A percentile compares a stretch with the other conserved stretches of the same genome.
Evolutionary conservation across 2,797 vertebrate species (phyloP).

Genomic region (Myoxocephalus aenaeus): DNA sequence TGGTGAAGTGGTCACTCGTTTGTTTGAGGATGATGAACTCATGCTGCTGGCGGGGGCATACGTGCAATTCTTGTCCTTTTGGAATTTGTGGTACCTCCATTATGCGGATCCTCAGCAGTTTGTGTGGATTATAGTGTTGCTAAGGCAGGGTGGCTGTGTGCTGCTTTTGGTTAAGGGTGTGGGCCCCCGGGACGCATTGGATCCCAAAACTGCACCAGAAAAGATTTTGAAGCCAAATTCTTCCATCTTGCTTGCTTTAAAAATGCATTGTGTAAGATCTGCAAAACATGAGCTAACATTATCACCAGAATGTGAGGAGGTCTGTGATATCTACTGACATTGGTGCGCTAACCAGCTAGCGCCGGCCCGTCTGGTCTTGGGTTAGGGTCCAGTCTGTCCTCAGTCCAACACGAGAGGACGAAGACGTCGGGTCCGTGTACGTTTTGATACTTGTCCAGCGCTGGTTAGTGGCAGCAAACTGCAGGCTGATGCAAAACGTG

Average conservation of each 20-base stretch:
- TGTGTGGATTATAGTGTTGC: conserved; percentile 21
- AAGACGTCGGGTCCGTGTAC: too few relatives aligned
- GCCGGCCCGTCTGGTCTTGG: not conserved
- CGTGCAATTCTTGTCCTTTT: conserved; percentile 32
- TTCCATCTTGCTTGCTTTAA: not conserved
- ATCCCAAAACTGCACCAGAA: not conserved
- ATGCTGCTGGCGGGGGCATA: conserved; percentile 13
- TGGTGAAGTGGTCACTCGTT: conserved; percentile 1
- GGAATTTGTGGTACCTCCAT: conserved; percentile 53
- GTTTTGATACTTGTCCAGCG: too few relatives aligned
- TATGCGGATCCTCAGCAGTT: conserved; percentile 52
- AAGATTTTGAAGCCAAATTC: conserved; percentile 3
- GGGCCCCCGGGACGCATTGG: not conserved
- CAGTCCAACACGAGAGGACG: too few relatives aligned
- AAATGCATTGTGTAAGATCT: not conserved
- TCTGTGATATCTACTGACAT: not conserved
- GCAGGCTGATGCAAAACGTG: too few relatives aligned
- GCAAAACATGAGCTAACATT: not conserved
- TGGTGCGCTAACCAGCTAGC: not conserved
- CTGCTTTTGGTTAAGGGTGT: conserved; percentile 28
- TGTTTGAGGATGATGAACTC: conserved; percentile 55
- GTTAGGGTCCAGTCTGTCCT: too few relatives aligned
- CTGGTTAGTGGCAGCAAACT: too few relatives aligned
- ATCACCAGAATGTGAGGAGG: not conserved
- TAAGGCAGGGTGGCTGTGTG: conserved; percentile 14